Conservation (phyloP, 2,888 invertebrate species). For the Mythimna impura region DNA sequence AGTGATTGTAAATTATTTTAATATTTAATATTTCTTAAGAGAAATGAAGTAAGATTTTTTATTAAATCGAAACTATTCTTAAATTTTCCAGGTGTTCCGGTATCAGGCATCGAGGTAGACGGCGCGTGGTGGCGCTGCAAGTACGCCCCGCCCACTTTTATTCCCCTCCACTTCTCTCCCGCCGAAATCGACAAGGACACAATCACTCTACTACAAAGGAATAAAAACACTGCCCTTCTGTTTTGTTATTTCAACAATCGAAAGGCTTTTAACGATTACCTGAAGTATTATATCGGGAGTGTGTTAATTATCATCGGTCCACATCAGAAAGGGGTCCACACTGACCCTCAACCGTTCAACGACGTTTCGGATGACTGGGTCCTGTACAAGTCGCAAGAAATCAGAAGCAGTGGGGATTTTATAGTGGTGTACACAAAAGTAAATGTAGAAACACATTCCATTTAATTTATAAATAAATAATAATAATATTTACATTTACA, state of each 20-base stretch:
- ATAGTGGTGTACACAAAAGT: slow-evolving; percentile 91
- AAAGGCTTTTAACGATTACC: slow-evolving; percentile 92
- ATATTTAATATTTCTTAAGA: not conserved
- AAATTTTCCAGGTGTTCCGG: slow-evolving; percentile 88
- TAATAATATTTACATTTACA: slow-evolving; percentile 51
- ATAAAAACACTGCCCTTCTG: slow-evolving; percentile 90
- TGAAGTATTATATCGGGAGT: slow-evolving; percentile 91
- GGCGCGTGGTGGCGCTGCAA: slow-evolving; percentile 94
- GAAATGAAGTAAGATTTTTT: not conserved
- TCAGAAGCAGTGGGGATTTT: slow-evolving; percentile 91
- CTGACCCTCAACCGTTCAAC: slow-evolving; percentile 93
- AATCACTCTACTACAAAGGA: slow-evolving; percentile 78
- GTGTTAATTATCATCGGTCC: slow-evolving; percentile 94
- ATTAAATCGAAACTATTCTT: not conserved
- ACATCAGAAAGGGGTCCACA: slow-evolving; percentile 91
- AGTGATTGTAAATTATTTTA: not conserved
- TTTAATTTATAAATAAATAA: slow-evolving; percentile 53
- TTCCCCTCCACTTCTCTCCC: slow-evolving; percentile 91
- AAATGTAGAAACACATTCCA: slow-evolving; percentile 57
- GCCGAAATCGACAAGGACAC: slow-evolving; percentile 79
- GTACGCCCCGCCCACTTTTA: slow-evolving; percentile 93
- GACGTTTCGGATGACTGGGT: slow-evolving; percentile 90
- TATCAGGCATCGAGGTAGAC: slow-evolving; percentile 94
- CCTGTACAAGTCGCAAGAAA: slow-evolving; percentile 89
- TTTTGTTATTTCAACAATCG: slow-evolving; percentile 96